These are phyloP conservation scores for Archegozetes longisetosus DNA, from an alignment of 1,140 invertebrate species.

Conservation along the genomic window DNA sequence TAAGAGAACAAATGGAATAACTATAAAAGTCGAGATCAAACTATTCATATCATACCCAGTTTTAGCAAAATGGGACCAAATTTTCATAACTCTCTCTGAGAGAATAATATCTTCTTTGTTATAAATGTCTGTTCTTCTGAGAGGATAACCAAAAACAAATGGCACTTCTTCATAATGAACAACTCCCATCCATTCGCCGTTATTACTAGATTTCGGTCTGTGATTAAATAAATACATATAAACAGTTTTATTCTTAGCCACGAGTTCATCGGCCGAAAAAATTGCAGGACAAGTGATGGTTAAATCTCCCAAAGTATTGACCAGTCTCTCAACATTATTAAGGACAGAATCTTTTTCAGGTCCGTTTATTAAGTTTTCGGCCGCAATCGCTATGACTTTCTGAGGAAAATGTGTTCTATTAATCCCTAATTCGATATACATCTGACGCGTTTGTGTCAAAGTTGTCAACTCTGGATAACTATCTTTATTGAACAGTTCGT, in stretches of 20 bases:
- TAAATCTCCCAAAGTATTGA: not conserved
- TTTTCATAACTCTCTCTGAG: constrained; percentile 17
- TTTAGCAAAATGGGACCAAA: constrained; percentile 18
- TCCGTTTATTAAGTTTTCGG: not conserved
- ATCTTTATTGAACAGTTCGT: not conserved
- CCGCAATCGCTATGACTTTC: not conserved
- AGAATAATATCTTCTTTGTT: constrained; percentile 14
- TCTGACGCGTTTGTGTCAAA: not conserved
- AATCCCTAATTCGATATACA: not conserved
- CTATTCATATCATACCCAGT: constrained; percentile 25
- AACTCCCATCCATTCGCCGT: constrained; percentile 14
- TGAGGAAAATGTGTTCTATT: not conserved
- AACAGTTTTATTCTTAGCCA: not conserved
- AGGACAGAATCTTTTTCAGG: not conserved
- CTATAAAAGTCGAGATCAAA: not conserved
- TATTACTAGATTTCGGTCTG: not conserved
- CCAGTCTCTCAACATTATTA: not conserved
- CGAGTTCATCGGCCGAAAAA: not conserved
- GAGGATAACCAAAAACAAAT: constrained; percentile 19
- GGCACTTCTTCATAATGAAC: constrained; percentile 19
- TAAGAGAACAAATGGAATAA: too few species aligned
- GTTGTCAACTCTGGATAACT: not conserved
- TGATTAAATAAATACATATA: constrained; percentile 2
- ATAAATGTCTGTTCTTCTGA: constrained; percentile 9
- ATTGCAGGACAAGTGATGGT: not conserved